Percentiles rank a stretch among this genome's conserved stretches.
These are phyloP conservation scores for Sceliomorpha sp. DNA, from an alignment of 2,888 invertebrate species.

Conservation along the genomic window DNA sequence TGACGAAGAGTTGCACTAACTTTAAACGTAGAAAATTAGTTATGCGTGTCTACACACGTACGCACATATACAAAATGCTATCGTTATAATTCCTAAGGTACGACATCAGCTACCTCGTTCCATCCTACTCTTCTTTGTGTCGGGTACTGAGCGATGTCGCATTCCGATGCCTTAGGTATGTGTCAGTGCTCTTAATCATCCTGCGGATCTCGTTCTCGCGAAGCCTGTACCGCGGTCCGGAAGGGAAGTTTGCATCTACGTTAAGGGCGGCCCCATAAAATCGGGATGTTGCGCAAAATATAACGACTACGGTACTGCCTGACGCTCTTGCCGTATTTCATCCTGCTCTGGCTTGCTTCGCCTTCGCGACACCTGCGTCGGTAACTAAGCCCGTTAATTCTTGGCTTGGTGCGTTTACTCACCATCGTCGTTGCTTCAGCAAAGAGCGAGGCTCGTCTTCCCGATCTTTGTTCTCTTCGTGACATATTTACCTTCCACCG, in stretches of 20 bases:
- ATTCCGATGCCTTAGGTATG: constrained; percentile 31
- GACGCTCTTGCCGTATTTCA: constrained; percentile 77
- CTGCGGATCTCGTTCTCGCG: constrained; percentile 48
- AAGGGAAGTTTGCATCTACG: constrained; percentile 60
- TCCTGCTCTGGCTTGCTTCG: constrained; percentile 70
- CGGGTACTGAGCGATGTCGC: constrained; percentile 5
- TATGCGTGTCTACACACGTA: no score
- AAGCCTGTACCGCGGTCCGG: constrained; percentile 51
- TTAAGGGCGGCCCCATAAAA: constrained; percentile 75
- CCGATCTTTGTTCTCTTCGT: constrained; percentile 58
- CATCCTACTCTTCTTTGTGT: no score
- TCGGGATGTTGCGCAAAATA: constrained; percentile 80
- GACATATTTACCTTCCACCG: constrained; percentile 54
- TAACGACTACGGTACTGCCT: constrained; percentile 74
- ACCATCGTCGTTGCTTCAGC: constrained; percentile 56
- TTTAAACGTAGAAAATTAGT: no score
- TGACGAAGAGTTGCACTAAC: no score
- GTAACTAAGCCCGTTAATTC: constrained; percentile 81
- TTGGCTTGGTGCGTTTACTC: constrained; percentile 65
- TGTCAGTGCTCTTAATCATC: constrained; percentile 51
- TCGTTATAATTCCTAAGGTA: no score
- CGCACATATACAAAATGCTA: no score
- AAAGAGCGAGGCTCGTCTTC: constrained; percentile 57
- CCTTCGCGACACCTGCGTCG: constrained; percentile 77
- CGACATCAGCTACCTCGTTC: no score